phyloP scores from a whole-genome alignment of 2,888 invertebrate genomes.

The Mesorhabditis spiculigera region DNA sequence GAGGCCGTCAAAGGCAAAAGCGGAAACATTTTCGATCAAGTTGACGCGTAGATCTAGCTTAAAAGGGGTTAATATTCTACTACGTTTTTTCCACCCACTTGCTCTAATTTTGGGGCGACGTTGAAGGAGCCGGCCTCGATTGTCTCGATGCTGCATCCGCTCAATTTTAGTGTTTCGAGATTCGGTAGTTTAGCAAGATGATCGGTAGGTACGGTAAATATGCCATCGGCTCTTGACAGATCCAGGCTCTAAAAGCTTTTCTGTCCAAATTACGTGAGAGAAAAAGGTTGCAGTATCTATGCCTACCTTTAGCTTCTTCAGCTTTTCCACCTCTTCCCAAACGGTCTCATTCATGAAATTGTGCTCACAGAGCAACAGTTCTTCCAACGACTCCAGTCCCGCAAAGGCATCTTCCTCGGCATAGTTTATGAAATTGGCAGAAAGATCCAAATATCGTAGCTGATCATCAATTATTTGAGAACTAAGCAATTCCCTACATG shows the following conservation, averaged over 20 bases:
- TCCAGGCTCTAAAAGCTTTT: slow-evolving; percentile 30
- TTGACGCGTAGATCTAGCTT: slow-evolving; percentile 80
- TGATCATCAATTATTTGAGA: slow-evolving; percentile 49
- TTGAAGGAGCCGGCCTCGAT: slow-evolving; percentile 75
- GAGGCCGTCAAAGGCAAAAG: slow-evolving; percentile 79
- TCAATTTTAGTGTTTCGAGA: slow-evolving; percentile 63
- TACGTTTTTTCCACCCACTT: slow-evolving; percentile 21
- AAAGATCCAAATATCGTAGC: slow-evolving; percentile 77
- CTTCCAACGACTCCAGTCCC: slow-evolving; percentile 71
- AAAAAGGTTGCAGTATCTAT: slow-evolving; percentile 6
- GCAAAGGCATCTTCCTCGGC: slow-evolving; percentile 83
- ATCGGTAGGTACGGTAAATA: slow-evolving; percentile 33
- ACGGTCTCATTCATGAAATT: slow-evolving; percentile 78
- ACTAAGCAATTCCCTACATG: slow-evolving; percentile 14
- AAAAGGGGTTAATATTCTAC: slow-evolving; percentile 14
- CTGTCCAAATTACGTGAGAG: not conserved
- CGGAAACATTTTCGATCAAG: slow-evolving; percentile 73
- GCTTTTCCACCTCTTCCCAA: slow-evolving; percentile 78
- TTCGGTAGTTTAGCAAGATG: slow-evolving; percentile 30
- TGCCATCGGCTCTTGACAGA: slow-evolving; percentile 49
- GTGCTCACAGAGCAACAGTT: slow-evolving; percentile 74
- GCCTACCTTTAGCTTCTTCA: slow-evolving; percentile 70
- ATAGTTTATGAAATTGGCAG: slow-evolving; percentile 79
- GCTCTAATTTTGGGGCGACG: slow-evolving; percentile 75
- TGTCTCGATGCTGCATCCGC: slow-evolving; percentile 62